Evolutionary conservation across 2,113 vertebrate genomes (phyloP), one percentile per base, ranked within the genome.

Genomic region (Oreochromis niloticus): DNA sequence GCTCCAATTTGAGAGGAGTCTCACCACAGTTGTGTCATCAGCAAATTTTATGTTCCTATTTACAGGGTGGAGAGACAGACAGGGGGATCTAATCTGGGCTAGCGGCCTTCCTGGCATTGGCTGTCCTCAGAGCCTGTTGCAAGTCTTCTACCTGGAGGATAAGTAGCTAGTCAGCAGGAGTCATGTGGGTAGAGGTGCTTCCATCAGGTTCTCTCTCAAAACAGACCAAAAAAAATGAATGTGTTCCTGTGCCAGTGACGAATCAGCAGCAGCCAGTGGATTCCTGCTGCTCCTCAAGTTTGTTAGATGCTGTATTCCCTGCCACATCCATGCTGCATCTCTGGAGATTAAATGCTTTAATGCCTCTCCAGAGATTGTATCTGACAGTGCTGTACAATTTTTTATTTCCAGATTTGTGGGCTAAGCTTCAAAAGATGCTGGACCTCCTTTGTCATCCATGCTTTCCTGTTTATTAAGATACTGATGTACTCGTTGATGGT

Each of bases 401-500:
- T 66, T 68, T 41, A 13, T 22, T 68, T 22, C 19, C 34, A 68
- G 34, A 41, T 41, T 68, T 68, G 11, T 68, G 34, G 0, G 10
- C 63, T 27, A 27, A 27, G 27, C 27, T 68, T 68, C 19, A 13
- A 68, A 41, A 13, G 34, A 68, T 68, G 34, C 63, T 14, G 4
- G 63, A 68, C 6, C 34, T 41, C 34, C 63, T 39, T 68, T 68
- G 34, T 2, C 19, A 39, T 39, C 39, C 34, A 14, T 0, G 34
- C 19, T 22, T 41, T 68, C 0, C 34, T 41, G 34, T 68, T 41
- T 41, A 6, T 34, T 8, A 13, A 68, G 19, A 13, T n/a, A 68
- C 22, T 39, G 61, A 66, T 66, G 12, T 0, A 17, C 32, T 2
- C 0, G 1, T 66, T n/a, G 61, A 34, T 5, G 36, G 3, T 39